phyloP scores from a whole-genome alignment of 2,113 vertebrate genomes.

The Pterocles orientalis region DNA sequence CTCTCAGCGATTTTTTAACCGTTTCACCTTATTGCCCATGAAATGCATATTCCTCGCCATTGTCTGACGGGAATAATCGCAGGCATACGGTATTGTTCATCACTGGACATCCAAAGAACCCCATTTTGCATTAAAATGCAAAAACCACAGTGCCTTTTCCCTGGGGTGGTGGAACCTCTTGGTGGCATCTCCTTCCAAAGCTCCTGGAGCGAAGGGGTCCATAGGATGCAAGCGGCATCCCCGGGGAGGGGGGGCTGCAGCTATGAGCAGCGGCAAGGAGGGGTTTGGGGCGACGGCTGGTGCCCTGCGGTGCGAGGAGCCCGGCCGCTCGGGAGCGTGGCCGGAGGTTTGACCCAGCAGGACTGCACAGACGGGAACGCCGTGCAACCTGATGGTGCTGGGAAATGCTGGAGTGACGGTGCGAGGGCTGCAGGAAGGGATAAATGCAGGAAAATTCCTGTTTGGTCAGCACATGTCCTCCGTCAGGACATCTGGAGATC shows the following conservation, averaged over 20 bases:
- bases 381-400: accelerated
- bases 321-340: background rate
- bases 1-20: background rate
- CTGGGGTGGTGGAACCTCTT: too few relatives aligned
- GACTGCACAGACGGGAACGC: accelerated
- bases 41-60: background rate
- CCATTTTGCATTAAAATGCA: background rate
- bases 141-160: background rate
- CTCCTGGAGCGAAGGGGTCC: background rate
- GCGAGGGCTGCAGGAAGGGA: background rate
- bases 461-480: background rate
- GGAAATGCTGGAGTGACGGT: background rate
- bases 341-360: background rate
- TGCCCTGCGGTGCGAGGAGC: background rate
- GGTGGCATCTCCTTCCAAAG: background rate
- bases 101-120: background rate
- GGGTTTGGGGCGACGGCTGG: accelerated
- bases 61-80: background rate
- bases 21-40: background rate
- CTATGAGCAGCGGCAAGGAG: background rate
- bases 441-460: background rate
- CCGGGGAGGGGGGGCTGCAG: background rate
- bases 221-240: background rate
- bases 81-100: background rate
- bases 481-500: background rate